These are phyloP conservation scores for Corbicula japonica DNA, from an alignment of 2,888 invertebrate genomes.

Conservation along the genomic window DNA sequence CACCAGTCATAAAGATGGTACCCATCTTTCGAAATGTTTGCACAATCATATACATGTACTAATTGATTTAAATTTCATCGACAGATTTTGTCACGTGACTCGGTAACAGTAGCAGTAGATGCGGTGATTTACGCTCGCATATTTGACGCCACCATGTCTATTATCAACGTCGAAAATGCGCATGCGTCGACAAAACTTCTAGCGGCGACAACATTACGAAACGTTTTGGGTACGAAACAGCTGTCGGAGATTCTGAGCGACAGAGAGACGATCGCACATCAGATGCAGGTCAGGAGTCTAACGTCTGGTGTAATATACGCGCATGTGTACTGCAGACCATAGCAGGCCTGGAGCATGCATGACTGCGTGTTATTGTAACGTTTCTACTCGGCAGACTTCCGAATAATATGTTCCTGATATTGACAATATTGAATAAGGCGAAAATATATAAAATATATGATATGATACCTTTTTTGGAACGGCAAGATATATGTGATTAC, in stretches of 20 bases:
- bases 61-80: not conserved
- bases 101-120: conserved; percentile 98
- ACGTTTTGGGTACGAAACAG: conserved; percentile 98
- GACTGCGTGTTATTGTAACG: too few relatives aligned
- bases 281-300: conserved; percentile 89
- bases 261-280: conserved; percentile 96
- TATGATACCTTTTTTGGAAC: too few relatives aligned
- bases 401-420: too few relatives aligned
- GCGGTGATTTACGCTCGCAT: conserved; percentile 91
- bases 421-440: too few relatives aligned
- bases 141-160: conserved; percentile 98
- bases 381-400: too few relatives aligned
- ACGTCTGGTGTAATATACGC: not conserved
- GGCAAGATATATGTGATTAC: too few relatives aligned
- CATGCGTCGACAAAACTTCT: conserved; percentile 97
- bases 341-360: too few relatives aligned
- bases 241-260: conserved; percentile 98
- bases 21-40: too few relatives aligned
- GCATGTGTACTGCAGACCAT: not conserved
- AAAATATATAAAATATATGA: too few relatives aligned
- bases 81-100: conserved; percentile 98
- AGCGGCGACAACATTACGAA: conserved; percentile 88
- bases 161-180: conserved; percentile 98
- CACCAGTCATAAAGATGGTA: too few relatives aligned
- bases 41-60: not conserved